Evolutionary conservation across 2,888 invertebrate species (phyloP), one percentile per base, ranked within the genome.

Genomic region (Lithophane socia): DNA sequence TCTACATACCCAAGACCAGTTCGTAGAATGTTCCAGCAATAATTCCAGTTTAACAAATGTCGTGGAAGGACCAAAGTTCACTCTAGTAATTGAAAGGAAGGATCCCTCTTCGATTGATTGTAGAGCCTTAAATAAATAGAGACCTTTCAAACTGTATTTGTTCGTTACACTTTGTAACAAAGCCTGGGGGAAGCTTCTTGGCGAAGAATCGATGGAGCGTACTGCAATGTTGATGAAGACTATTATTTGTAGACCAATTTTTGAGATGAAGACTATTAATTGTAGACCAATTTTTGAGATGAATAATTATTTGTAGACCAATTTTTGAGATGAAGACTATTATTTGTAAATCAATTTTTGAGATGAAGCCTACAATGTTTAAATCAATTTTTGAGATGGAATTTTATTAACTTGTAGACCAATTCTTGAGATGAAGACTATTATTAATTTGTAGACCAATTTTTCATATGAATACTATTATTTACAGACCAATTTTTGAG

Each of bases 1-100:
- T 80, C 44, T 76, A 73, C 69, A 76, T 75, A 65, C 44, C 24
- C 37, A 72, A 63, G 42, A 73, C 47, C 58, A 66, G 24, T 84
- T 84, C 75, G 60, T 21, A 86, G 58, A 66, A 72, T 24, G 44
- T 58, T n/a, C 54, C n/a, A 58, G 29, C 49, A 75, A 69, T 77
- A 76, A 60, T 67, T 82, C n/a, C 68, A 74, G 12, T 74, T 61
- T 24, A 72, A 73, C 29, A 54, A 72, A 74, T 77, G 74, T 69
- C 65, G 24, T 60, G 47, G 54, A 74, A 74, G 58, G 74, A 73
- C 58, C 47, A 63, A 81, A 84, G 84, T 84, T 78, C 65, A 64
- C 70, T 69, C 42, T n/a, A 75, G 75, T 85, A 81, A 81, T 84
- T 66, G 74, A 77, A 75, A 70, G 61, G 49, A 52, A 68, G 68